Conservation (phyloP, 1,140 invertebrate genomes). For the Brachystomella parvula region DNA sequence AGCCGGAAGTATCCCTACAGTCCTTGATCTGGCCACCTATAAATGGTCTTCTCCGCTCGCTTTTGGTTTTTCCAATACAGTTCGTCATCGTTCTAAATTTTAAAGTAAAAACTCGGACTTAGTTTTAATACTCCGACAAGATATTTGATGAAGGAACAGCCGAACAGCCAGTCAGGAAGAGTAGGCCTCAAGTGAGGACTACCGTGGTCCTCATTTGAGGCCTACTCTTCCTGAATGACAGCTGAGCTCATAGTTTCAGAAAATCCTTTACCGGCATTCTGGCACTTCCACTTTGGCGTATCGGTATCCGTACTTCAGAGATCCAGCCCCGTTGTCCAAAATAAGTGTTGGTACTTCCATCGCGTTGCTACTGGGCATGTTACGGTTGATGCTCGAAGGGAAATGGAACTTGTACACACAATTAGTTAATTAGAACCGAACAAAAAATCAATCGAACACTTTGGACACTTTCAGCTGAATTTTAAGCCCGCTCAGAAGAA, state of each 20-base stretch:
- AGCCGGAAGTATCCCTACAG: slow-evolving; percentile 85
- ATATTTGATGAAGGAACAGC: neutral
- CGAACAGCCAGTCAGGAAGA: too few species aligned
- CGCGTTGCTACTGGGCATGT: too few species aligned
- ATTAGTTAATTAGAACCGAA: neutral
- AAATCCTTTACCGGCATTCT: neutral
- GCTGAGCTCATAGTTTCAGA: neutral
- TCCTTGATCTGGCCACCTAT: slow-evolving; percentile 91
- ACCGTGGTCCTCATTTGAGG: neutral
- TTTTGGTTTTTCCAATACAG: slow-evolving; percentile 96
- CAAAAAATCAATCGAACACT: neutral
- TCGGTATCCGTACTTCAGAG: slow-evolving; percentile 75
- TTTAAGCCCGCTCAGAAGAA: too few species aligned
- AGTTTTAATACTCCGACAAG: neutral
- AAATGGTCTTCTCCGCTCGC: slow-evolving; percentile 83
- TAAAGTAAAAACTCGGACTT: slow-evolving; percentile 34
- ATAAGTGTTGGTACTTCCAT: slow-evolving; percentile 46
- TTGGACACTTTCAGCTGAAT: too few species aligned
- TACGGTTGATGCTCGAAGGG: neutral
- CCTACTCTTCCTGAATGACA: neutral
- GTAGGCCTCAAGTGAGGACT: too few species aligned
- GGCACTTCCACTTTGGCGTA: slow-evolving; percentile 47
- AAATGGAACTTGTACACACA: neutral
- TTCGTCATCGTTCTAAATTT: slow-evolving; percentile 81
- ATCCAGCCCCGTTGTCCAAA: slow-evolving; percentile 79